Conservation (phyloP, 2,888 invertebrate genomes). For the Malacosoma neustria region DNA sequence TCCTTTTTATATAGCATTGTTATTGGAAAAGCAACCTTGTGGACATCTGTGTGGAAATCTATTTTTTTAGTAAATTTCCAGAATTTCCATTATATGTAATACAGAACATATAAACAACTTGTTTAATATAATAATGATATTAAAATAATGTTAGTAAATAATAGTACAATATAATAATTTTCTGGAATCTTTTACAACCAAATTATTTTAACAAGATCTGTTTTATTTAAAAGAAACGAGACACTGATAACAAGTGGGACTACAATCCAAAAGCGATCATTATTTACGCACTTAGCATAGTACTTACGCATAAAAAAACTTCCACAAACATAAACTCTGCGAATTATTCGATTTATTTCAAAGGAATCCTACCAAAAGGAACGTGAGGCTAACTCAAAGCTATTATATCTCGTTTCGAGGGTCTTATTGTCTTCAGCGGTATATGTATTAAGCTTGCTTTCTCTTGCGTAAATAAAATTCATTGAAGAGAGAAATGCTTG, state of each 20-base stretch:
- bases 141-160: too few relatives aligned
- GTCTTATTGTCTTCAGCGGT: conserved; percentile 71
- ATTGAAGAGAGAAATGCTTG: conserved; percentile 59
- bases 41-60: too few relatives aligned
- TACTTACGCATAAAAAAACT: conserved; percentile 50
- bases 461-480: conserved; percentile 74
- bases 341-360: conserved; percentile 74
- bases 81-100: too few relatives aligned
- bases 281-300: conserved; percentile 52
- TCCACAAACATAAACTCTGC: conserved; percentile 58
- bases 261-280: conserved; percentile 15
- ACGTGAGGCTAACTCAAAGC: conserved; percentile 70
- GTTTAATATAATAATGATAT: too few relatives aligned
- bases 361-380: conserved; percentile 70
- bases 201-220: too few relatives aligned
- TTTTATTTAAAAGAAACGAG: too few relatives aligned
- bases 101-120: too few relatives aligned
- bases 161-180: too few relatives aligned
- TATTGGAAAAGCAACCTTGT: too few relatives aligned
- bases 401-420: conserved; percentile 70
- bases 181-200: too few relatives aligned
- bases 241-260: background rate
- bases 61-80: too few relatives aligned
- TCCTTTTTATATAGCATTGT: too few relatives aligned
- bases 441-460: conserved; percentile 72